Evolutionary conservation across 2,113 vertebrate genomes (phyloP), one percentile per base, ranked within the genome.

Genomic region (Corydoras sp.): DNA sequence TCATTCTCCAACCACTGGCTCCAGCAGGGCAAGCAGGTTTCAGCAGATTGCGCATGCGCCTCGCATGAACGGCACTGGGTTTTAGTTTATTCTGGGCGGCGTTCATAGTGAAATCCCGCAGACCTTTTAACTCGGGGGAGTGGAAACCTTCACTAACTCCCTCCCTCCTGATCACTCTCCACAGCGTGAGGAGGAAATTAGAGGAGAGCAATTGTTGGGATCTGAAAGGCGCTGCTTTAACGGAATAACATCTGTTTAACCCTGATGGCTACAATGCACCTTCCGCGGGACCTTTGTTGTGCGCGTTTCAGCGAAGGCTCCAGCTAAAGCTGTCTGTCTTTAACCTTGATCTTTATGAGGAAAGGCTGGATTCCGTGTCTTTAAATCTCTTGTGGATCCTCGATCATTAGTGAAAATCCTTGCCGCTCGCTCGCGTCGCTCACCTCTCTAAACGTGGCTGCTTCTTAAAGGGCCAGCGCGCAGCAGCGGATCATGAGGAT

Each of bases 391-490:
- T 48, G 49, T 51, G 30, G 49, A 4, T 53, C 51, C 30, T 4
- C 18, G 48, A 48, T 50, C 35, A 48, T 64, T 69, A 53, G 24
- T 49, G 35, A 4, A 43, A 43, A 43, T 43, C 35, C 35, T 4
- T 43, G 35, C 0, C 35, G 35, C 7, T 8, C 18, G 18, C 2
- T 24, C 18, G 18, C 18, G 18, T 43, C 35, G 4, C 35, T 43
- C 35, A 43, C 35, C 35, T 43, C 7, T 43, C 35, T 43, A 8
- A 43, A 43, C 85, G 85, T 86, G 85, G 80, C 61, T 82, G 69
- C 3, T 55, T 6, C 80, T 75, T 83, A 81, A 85, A 84, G 83
- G 80, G 76, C 65, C 76, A 72, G 77, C 14, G 73, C 64, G 30
- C 58, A 59, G 59, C 76, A 53, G n/a, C 59, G 68, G 68, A 73